Evolutionary conservation across 2,797 vertebrate genomes (phyloP).

Genomic region (Gymnopithys bicolor): DNA sequence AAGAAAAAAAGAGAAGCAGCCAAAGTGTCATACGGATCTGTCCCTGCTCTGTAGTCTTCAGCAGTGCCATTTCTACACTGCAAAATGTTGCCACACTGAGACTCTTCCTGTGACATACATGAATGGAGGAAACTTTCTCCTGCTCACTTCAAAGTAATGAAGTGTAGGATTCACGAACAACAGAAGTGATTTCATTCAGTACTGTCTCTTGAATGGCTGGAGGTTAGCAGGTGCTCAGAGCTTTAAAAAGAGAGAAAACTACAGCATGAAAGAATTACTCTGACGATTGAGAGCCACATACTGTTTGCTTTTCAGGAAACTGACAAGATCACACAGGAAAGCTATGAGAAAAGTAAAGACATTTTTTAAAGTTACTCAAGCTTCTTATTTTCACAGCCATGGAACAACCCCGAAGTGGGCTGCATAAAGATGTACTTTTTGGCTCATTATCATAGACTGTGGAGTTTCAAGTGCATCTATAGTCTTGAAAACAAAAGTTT

Average conservation of each 20-base stretch:
- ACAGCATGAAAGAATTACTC: neutral
- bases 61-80: neutral
- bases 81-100: neutral
- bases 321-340: neutral
- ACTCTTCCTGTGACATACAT: neutral
- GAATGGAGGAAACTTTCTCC: neutral
- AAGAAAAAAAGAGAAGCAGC: neutral
- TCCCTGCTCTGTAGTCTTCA: neutral
- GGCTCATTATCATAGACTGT: neutral
- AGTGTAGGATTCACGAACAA: neutral
- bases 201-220: neutral
- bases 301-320: neutral
- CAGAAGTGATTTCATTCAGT: neutral
- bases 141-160: neutral
- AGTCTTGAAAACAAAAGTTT: neutral
- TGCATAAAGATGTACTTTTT: neutral
- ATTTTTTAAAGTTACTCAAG: neutral
- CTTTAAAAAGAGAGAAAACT: neutral
- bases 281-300: neutral
- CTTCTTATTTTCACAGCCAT: neutral
- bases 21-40: neutral
- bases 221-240: neutral
- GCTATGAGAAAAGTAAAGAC: neutral
- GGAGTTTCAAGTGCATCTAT: neutral
- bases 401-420: neutral